A percentile compares a stretch with the other conserved stretches of the same genome.
Conservation (phyloP, 2,797 vertebrate genomes). For the Eutrigla gurnardus region DNA sequence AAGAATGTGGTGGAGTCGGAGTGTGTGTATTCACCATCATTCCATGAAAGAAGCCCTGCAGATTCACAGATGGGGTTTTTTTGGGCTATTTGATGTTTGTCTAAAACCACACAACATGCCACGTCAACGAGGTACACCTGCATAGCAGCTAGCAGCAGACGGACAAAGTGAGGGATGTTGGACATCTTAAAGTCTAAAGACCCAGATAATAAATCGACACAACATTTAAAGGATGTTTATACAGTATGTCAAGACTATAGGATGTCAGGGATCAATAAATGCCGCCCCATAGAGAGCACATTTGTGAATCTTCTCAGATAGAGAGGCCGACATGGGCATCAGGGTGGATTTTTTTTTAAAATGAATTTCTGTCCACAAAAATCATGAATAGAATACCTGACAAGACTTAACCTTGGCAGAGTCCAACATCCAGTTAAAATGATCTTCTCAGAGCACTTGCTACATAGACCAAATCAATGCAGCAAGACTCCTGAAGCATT, state of each 20-base stretch:
- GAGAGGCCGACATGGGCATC: not conserved
- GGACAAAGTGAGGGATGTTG: not conserved
- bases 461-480: constrained; percentile 12
- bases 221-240: constrained; percentile 1
- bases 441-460: not conserved
- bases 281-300: not conserved
- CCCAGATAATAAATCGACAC: not conserved
- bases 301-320: not conserved
- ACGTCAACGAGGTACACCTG: constrained; percentile 2
- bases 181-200: not conserved
- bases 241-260: not conserved
- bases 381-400: constrained; percentile 24
- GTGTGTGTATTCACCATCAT: not conserved
- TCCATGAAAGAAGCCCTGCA: not conserved
- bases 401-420: constrained; percentile 9
- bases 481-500: not conserved
- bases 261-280: constrained; percentile 9
- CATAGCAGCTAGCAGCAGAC: constrained; percentile 11
- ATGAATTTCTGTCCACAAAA: constrained; percentile 19
- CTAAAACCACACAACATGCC: not conserved
- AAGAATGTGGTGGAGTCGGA: constrained; percentile 3
- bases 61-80: constrained; percentile 9
- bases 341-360: constrained; percentile 1
- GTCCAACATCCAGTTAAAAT: constrained; percentile 11
- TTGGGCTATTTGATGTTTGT: constrained; percentile 1